Evolutionary conservation across 1,140 invertebrate species (phyloP), one percentile per base, ranked within the genome.

Genomic region (Ooceraea biroi): DNA sequence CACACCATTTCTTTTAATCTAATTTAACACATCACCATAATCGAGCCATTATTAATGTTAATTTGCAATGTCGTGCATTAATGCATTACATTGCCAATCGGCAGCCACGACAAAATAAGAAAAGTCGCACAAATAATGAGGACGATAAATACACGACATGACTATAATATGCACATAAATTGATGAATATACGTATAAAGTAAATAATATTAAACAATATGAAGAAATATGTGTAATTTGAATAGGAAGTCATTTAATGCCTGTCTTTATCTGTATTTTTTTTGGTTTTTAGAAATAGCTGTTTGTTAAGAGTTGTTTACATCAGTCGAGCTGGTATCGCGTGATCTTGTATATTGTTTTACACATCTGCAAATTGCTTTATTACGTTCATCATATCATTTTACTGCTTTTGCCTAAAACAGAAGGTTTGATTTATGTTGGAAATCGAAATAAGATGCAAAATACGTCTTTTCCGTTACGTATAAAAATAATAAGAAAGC

Each of bases 331-430:
- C n/a, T n/a, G n/a, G 1, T 17, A 12, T 57, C 10, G 22, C 2
- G 1, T 60, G 41, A 74, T 44, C 36, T 73, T 55, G 30, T 36
- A 71, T 14, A 55, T 19, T 74, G 22, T 60, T 74, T 63, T 41
- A 30, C 27, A 36, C 14, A 30, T 61, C 36, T 27, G 27, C 27
- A 55, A 17, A 36, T 71, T 55, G 12, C 11, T 36, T 36, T n/a
- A 61, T 61, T 19, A 4, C 27, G 22, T 27, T 60, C 44, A 44
- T 50, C 22, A 36, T 25, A 36, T 22, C 57, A 8, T 1, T 57
- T 0, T 19, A n/a, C 3, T 5, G 0, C 11, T 73, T 41, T 60
- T 27, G 17, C 2, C 17, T n/a, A 46, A 74, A 27, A n/a, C 25
- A 74, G 48, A 74, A 14, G 63, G 25, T 46, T 27, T n/a, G n/a